A percentile compares a stretch with the other conserved stretches of the same genome.
Conservation (phyloP, 1,140 invertebrate genomes). For the Diorhabda sublineata region DNA sequence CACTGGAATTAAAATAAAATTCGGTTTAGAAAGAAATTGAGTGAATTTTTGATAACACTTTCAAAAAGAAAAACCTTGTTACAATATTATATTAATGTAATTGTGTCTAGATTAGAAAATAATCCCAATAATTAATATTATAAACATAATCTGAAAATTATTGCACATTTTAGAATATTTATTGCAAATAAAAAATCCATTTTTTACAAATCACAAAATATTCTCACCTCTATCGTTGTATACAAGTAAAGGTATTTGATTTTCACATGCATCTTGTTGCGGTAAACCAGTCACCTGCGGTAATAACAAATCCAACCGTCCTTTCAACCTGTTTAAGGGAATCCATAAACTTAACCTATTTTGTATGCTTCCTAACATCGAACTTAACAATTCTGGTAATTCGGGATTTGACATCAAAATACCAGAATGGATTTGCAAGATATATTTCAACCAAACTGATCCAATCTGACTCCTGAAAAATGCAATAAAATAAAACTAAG, state of each 20-base stretch:
- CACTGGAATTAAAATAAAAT: too few relatives aligned
- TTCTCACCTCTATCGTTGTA: slow-evolving; percentile 56
- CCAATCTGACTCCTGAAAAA: slow-evolving; percentile 56
- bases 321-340: slow-evolving; percentile 54
- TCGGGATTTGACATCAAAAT: slow-evolving; percentile 58
- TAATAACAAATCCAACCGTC: slow-evolving; percentile 56
- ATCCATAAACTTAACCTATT: slow-evolving; percentile 53
- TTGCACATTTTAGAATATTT: too few relatives aligned
- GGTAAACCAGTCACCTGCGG: slow-evolving; percentile 50
- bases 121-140: too few relatives aligned
- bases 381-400: slow-evolving; percentile 52
- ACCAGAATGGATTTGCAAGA: slow-evolving; percentile 59
- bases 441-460: slow-evolving; percentile 56
- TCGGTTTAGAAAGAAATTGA: too few relatives aligned
- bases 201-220: too few relatives aligned
- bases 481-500: slow-evolving; percentile 12
- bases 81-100: too few relatives aligned
- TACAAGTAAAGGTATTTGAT: slow-evolving; percentile 51
- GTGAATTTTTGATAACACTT: too few relatives aligned
- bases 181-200: too few relatives aligned
- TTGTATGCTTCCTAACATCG: slow-evolving; percentile 59
- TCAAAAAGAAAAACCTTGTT: too few relatives aligned
- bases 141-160: too few relatives aligned
- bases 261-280: slow-evolving; percentile 42
- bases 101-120: too few relatives aligned